These are phyloP conservation scores for Pituophis catenifer DNA, from an alignment of 2,113 vertebrate species.

Conservation along the genomic window DNA sequence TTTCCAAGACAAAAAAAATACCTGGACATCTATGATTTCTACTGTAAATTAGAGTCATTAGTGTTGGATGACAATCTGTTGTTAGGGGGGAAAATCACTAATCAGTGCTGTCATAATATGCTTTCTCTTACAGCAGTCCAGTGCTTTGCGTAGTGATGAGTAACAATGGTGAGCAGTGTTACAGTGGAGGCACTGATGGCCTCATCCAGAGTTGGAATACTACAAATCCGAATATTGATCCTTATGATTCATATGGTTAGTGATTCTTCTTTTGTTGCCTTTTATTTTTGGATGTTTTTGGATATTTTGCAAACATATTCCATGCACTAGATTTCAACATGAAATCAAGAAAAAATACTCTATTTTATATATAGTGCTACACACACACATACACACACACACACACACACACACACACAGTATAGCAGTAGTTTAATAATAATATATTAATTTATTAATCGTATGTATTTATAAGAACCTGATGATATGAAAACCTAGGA, in stretches of 20 bases:
- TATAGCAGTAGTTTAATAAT: too few relatives aligned
- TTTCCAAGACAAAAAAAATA: background rate
- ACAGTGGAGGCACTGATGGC: constrained; percentile 91
- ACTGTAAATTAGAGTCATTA: background rate
- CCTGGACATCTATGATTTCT: background rate
- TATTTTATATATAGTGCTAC: background rate
- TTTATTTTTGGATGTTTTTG: background rate
- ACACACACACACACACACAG: too few relatives aligned
- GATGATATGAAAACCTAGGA: background rate
- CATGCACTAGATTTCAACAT: background rate
- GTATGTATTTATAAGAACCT: background rate
- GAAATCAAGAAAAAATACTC: background rate
- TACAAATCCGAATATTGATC: constrained; percentile 92
- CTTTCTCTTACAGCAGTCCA: constrained; percentile 74
- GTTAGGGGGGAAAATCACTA: background rate
- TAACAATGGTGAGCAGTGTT: constrained; percentile 93
- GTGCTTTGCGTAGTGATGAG: constrained; percentile 98
- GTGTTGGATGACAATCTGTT: background rate
- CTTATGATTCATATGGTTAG: constrained; percentile 94
- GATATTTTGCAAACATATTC: background rate
- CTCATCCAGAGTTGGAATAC: constrained; percentile 96
- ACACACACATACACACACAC: too few relatives aligned
- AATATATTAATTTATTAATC: too few relatives aligned
- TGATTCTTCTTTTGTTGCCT: background rate
- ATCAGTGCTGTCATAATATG: background rate